A percentile compares a stretch with the other conserved stretches of the same genome.
Evolutionary conservation across 2,888 invertebrate species (phyloP).

Genomic region (Coenonympha arcania): DNA sequence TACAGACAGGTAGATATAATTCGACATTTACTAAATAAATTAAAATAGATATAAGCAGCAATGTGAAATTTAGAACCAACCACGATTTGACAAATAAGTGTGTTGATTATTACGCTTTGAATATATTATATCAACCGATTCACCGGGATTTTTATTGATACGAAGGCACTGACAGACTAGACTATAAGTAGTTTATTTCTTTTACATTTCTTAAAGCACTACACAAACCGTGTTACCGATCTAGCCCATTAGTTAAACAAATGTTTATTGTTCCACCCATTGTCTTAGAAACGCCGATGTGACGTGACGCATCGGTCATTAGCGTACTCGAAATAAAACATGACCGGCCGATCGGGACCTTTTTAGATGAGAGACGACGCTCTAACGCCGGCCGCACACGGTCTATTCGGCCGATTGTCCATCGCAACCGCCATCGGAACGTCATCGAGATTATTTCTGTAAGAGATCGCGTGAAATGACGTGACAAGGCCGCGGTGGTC

Average conservation of each 20-base stretch:
- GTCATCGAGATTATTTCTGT: neutral
- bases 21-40: too few relatives aligned
- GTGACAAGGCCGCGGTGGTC: too few relatives aligned
- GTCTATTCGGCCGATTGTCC: neutral
- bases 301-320: slow-evolving; percentile 36
- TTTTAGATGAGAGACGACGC: slow-evolving; percentile 10
- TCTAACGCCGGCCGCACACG: neutral
- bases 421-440: neutral
- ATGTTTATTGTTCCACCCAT: slow-evolving; percentile 29
- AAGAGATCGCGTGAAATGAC: neutral
- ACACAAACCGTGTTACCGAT: slow-evolving; percentile 21
- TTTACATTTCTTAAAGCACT: too few relatives aligned
- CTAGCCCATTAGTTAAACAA: slow-evolving; percentile 32
- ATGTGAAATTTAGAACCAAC: too few relatives aligned
- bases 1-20: too few relatives aligned
- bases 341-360: slow-evolving; percentile 27
- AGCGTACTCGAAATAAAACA: slow-evolving; percentile 34
- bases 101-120: too few relatives aligned
- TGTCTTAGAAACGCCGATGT: slow-evolving; percentile 28
- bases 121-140: too few relatives aligned
- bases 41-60: too few relatives aligned
- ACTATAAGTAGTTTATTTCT: too few relatives aligned
- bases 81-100: too few relatives aligned
- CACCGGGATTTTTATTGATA: too few relatives aligned
- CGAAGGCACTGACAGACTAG: too few relatives aligned